Evolutionary conservation across 2,888 invertebrate species (phyloP).

Genomic region (Polydrusus tereticollis): DNA sequence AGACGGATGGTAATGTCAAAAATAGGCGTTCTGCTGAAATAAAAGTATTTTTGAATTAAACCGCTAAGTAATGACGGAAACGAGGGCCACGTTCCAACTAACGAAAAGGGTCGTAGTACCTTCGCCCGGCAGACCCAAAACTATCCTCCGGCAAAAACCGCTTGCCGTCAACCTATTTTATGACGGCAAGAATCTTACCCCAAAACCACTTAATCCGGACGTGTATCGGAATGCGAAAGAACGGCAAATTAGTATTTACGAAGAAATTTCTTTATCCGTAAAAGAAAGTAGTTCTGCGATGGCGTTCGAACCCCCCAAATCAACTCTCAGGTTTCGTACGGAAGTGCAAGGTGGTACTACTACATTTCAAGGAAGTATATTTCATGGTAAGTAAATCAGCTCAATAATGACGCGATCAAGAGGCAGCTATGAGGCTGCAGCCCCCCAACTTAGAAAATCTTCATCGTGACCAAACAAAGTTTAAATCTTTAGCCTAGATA

Average conservation of each 20-base stretch:
- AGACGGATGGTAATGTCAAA: too few relatives aligned
- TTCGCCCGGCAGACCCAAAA: constrained; percentile 28
- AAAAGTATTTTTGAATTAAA: neutral
- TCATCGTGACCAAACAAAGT: too few relatives aligned
- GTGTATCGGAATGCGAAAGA: constrained; percentile 61
- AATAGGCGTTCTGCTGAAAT: too few relatives aligned
- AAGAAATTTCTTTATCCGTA: constrained; percentile 34
- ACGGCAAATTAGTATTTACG: constrained; percentile 57
- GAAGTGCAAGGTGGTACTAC: constrained; percentile 8
- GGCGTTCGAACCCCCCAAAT: constrained; percentile 5
- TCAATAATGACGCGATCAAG: too few relatives aligned
- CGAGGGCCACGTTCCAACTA: constrained; percentile 15
- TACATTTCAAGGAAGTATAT: constrained; percentile 32
- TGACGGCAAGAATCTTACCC: constrained; percentile 66
- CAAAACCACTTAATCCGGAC: constrained; percentile 64
- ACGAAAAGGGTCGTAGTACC: constrained; percentile 8
- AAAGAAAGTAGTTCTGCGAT: constrained; percentile 16
- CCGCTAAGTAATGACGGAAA: neutral
- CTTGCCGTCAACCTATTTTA: constrained; percentile 42
- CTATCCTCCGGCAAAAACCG: constrained; percentile 37
- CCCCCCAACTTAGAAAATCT: too few relatives aligned
- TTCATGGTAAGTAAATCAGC: constrained; percentile 24
- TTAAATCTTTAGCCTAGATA: too few relatives aligned
- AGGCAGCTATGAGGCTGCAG: too few relatives aligned
- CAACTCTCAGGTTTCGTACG: constrained; percentile 34